Base-by-base conservation (phyloP, 2,113 vertebrate species). In the Stomatorhinus ivindoensis region DNA sequence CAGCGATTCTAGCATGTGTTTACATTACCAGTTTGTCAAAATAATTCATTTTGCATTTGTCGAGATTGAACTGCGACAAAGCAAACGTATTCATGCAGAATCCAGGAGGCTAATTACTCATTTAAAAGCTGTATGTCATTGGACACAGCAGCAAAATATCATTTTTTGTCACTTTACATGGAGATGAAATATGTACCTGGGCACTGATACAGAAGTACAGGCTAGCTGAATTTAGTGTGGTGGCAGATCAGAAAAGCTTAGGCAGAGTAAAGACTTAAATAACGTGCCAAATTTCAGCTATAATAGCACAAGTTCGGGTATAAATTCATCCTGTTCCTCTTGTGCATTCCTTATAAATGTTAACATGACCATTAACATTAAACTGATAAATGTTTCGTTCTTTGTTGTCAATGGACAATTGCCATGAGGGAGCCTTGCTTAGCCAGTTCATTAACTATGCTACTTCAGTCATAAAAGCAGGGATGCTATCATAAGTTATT, bases 331-430 rank as follows among this genome's bases (percentile, higher is more conserved):
- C 44, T 47, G 3, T 11, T 47, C 7, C 82, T 84, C 82, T 13
- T 46, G 44, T n/a, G 24, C 19, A n/a, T 47, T 84, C 42, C 82
- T 44, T 84, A 84, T 84, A 84, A 84, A 46, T 84, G 44, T 46
- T 47, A 84, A 47, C 44, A 84, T 84, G 82, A 8, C 44, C 44
- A 84, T 84, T 84, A 84, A 24, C 44, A 47, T 47, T 84, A 84
- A 44, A 84, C 19, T 47, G 82, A 84, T 47, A 27, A 84, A 84
- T 84, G 82, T 80, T 80, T 80, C 8, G 73, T 4, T 47, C 82
- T 84, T 84, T 47, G 82, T 84, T 84, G 35, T 84, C 82, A 84
- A 84, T 84, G 19, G 82, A 84, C 82, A 84, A n/a, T 84, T 47
- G 44, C 82, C 82, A 47, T 47, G 21, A 84, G 82, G 82, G 82